Percentiles rank a stretch among this genome's conserved stretches.
Conservation (phyloP, 2,113 vertebrate genomes). For the Thymallus thymallus region DNA sequence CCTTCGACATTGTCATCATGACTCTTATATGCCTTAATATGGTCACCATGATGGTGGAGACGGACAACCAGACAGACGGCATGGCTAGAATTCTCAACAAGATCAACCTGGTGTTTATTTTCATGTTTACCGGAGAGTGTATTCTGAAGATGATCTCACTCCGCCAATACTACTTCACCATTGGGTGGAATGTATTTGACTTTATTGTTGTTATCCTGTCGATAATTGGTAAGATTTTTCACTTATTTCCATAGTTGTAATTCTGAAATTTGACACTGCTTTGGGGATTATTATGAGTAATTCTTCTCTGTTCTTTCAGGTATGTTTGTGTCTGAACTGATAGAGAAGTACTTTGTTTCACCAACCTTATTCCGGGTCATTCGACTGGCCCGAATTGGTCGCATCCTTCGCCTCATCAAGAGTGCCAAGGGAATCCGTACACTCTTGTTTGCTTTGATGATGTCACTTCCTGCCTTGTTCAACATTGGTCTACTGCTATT, state of each 20-base stretch:
- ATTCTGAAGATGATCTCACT: slow-evolving; percentile 91
- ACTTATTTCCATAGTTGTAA: not conserved
- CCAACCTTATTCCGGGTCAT: slow-evolving; percentile 93
- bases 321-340: slow-evolving; percentile 82
- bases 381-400: slow-evolving; percentile 90
- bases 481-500: slow-evolving; percentile 95
- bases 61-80: slow-evolving; percentile 76
- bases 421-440: slow-evolving; percentile 93
- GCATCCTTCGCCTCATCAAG: slow-evolving; percentile 91
- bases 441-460: slow-evolving; percentile 94
- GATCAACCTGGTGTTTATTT: slow-evolving; percentile 87
- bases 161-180: slow-evolving; percentile 93
- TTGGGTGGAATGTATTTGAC: slow-evolving; percentile 97
- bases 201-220: slow-evolving; percentile 96
- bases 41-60: slow-evolving; percentile 98
- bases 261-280: not conserved
- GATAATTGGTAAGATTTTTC: slow-evolving; percentile 85
- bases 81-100: slow-evolving; percentile 67
- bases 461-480: slow-evolving; percentile 94
- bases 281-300: not conserved
- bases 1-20: slow-evolving; percentile 96
- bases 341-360: slow-evolving; percentile 87
- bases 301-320: slow-evolving; percentile 65
- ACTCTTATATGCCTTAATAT: slow-evolving; percentile 96
- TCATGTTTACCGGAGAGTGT: slow-evolving; percentile 89